These are phyloP conservation scores for Centropyge bicolor DNA, from an alignment of 2,797 vertebrate species.

Conservation along the genomic window DNA sequence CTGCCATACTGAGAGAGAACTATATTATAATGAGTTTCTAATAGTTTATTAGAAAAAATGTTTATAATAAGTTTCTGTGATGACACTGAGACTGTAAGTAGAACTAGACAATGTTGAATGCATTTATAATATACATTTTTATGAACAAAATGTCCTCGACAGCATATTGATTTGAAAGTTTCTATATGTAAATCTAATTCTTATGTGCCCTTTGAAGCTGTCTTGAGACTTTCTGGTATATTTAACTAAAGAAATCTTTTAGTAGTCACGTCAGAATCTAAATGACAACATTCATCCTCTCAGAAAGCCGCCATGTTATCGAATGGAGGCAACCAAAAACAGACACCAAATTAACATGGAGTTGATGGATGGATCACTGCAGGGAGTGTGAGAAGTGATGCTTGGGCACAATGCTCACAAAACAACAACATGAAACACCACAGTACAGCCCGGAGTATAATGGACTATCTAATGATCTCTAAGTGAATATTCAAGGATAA, in stretches of 20 bases:
- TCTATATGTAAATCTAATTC: not conserved
- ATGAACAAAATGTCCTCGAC: not conserved
- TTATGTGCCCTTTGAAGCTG: not conserved
- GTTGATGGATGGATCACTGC: constrained; percentile 52
- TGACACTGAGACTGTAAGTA: not conserved
- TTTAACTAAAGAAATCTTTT: not conserved
- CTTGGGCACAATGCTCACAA: constrained; percentile 1
- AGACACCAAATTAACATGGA: constrained; percentile 36
- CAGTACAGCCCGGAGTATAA: constrained; percentile 16
- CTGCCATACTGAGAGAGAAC: not conserved
- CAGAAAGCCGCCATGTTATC: constrained; percentile 15
- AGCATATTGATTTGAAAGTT: not conserved
- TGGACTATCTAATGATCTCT: constrained; percentile 16
- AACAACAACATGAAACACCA: constrained; percentile 19
- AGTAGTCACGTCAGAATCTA: constrained; percentile 17
- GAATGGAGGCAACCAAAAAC: constrained; percentile 32
- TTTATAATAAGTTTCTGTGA: not conserved
- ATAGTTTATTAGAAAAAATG: too few species aligned
- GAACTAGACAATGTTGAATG: not conserved
- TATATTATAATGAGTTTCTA: not conserved
- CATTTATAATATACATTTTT: not conserved
- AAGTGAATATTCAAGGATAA: constrained; percentile 24
- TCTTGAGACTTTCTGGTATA: not conserved
- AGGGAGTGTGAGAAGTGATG: constrained; percentile 15
- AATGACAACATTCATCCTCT: constrained; percentile 22